Evolutionary conservation across 2,113 vertebrate genomes (phyloP).

Genomic region (Prionailurus viverrinus): DNA sequence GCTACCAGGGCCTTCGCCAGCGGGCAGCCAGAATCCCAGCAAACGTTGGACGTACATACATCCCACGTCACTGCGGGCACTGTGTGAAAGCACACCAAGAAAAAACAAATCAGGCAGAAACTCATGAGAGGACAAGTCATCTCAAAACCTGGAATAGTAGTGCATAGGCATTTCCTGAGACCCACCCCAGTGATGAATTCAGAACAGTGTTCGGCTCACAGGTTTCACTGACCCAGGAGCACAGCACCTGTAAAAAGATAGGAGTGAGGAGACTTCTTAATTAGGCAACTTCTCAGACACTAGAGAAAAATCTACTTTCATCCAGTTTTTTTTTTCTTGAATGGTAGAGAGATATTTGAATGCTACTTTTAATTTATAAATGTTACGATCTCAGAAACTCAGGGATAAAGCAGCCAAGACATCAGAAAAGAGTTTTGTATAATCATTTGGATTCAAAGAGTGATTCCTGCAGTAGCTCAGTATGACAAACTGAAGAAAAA

Average conservation of each 20-base stretch:
- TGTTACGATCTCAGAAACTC: neutral
- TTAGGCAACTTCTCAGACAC: neutral
- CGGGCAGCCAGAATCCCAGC: neutral
- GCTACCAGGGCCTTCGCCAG: neutral
- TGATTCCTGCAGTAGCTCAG: slow-evolving; percentile 51
- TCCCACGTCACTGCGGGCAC: neutral
- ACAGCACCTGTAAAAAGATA: neutral
- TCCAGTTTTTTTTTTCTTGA: neutral
- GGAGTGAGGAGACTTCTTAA: neutral
- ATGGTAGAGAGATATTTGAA: neutral
- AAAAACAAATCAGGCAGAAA: neutral
- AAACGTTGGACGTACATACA: neutral
- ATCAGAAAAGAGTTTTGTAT: slow-evolving; percentile 33
- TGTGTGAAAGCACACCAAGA: neutral
- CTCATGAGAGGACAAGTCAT: neutral
- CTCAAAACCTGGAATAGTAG: neutral
- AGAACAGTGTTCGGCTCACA: neutral
- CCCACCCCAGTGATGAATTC: neutral
- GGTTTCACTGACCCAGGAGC: neutral
- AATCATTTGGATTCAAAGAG: slow-evolving; percentile 63
- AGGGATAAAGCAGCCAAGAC: neutral
- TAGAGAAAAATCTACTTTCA: neutral
- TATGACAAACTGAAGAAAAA: slow-evolving; percentile 64
- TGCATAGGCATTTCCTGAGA: neutral
- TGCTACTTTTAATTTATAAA: neutral